Evolutionary conservation across 1,140 invertebrate species (phyloP), one percentile per base, ranked within the genome.

Genomic region (Mercenaria mercenaria): DNA sequence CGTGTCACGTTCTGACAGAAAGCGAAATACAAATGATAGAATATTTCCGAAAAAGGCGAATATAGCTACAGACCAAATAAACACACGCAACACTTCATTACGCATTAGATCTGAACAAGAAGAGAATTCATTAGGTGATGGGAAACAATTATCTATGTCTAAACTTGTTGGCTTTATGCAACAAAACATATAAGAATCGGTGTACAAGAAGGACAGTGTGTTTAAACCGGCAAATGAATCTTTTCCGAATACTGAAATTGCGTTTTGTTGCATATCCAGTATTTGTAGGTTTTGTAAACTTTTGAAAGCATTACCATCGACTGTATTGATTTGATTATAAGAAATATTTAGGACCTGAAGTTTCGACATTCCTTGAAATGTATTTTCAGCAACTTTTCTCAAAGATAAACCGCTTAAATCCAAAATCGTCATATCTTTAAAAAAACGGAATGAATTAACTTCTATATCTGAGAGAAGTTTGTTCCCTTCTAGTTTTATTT

Each of bases 1-100:
- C 26, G 74, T 81, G 2, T 79, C 43, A 26, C 85, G 79, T 56
- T 91, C 87, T 37, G 72, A 67, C 43, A 90, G 13, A 10, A 92
- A 10, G n/a, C 92, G 85, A 41, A 90, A 93, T 0, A 89, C 20
- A 3, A 94, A 79, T 26, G 91, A 90, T 26, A 85, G 64, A 37
- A 91, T 6, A 64, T 94, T 94, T 34, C 93, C 93, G 8, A 92
- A 32, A 34, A 93, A 37, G 11, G 93, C 89, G 37, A 88, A 37
- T n/a, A 90, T 26, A 43, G 90, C 92, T 18, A 94, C 81, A n/a
- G 93, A 39, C 94, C 94, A 95, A 11, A 95, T 50, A 72, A 87
- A 89, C 6, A 76, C 41, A 29, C 92, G 90, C 1, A 94, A 69
- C 6, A 91, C 39, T n/a, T 88, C 50, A n/a, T 76, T 91, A 3